Percentiles rank a stretch among this genome's conserved stretches.
These are phyloP conservation scores for Drosophila putrida DNA, from an alignment of 2,888 invertebrate species.

Conservation along the genomic window DNA sequence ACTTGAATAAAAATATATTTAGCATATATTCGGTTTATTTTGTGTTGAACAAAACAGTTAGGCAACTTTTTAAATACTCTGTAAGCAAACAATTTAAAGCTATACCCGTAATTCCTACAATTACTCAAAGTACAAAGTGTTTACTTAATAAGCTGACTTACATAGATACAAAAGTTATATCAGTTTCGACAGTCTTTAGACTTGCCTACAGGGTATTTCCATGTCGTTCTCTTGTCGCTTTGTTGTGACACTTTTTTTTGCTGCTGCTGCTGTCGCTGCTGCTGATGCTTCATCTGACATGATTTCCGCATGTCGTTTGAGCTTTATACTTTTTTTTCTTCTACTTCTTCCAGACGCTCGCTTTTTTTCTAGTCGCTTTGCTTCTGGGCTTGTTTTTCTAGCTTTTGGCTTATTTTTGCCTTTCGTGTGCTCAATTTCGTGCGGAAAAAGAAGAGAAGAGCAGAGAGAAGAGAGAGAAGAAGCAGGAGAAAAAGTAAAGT, in stretches of 20 bases:
- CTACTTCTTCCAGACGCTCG: slow-evolving; percentile 15
- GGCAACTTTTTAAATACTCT: neutral
- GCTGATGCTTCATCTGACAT: slow-evolving; percentile 76
- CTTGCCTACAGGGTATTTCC: slow-evolving; percentile 14
- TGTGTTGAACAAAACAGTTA: neutral
- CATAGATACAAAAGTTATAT: too few species aligned
- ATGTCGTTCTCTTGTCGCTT: neutral
- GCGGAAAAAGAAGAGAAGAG: slow-evolving; percentile 35
- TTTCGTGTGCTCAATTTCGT: slow-evolving; percentile 74
- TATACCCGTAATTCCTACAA: slow-evolving; percentile 9
- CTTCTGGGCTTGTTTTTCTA: slow-evolving; percentile 43
- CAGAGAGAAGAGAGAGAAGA: too few species aligned
- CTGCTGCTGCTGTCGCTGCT: slow-evolving; percentile 30
- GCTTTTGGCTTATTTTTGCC: slow-evolving; percentile 55
- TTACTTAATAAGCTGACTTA: too few species aligned
- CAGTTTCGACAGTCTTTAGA: neutral
- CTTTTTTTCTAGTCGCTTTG: slow-evolving; percentile 15
- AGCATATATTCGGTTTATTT: neutral
- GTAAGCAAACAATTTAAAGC: neutral
- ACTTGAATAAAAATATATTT: neutral
- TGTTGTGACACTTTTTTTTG: slow-evolving; percentile 9
- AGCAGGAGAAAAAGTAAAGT: slow-evolving; percentile 28
- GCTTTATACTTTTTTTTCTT: slow-evolving; percentile 53
- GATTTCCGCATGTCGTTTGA: slow-evolving; percentile 80
- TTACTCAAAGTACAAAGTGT: too few species aligned